These are phyloP conservation scores for Pedionomus torquatus DNA, from an alignment of 2,113 vertebrate genomes.

Conservation along the genomic window DNA sequence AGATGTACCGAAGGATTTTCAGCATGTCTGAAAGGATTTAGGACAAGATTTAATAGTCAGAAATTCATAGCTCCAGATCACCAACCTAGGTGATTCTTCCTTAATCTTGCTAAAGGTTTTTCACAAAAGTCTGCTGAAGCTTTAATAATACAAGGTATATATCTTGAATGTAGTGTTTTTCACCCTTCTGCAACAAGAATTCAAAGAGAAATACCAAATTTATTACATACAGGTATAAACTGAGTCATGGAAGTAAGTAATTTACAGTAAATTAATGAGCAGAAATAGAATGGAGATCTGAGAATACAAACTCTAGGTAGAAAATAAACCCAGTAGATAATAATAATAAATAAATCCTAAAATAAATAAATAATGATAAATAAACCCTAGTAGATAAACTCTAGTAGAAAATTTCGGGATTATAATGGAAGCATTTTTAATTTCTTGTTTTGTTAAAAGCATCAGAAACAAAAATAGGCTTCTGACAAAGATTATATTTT, in stretches of 20 bases:
- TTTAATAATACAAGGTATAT: background rate
- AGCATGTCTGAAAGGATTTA: background rate
- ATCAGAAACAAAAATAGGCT: background rate
- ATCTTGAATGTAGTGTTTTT: background rate
- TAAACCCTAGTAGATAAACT: too few species aligned
- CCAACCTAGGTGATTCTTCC: background rate
- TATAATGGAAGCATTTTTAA: background rate
- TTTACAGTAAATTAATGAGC: background rate
- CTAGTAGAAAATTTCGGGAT: background rate
- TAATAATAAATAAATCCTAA: too few species aligned
- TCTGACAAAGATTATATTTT: background rate
- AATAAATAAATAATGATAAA: too few species aligned
- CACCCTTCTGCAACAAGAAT: background rate
- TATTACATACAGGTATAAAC: background rate
- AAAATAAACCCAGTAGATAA: too few species aligned
- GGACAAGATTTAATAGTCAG: background rate
- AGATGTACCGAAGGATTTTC: background rate
- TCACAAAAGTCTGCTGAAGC: background rate
- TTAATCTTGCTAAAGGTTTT: background rate
- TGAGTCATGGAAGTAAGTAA: background rate
- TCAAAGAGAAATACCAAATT: background rate
- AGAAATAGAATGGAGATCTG: background rate
- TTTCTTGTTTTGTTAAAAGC: background rate
- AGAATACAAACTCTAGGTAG: background rate
- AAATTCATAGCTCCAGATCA: background rate